Evolutionary conservation across 2,113 vertebrate species (phyloP).

Genomic region (Mobula birostris): DNA sequence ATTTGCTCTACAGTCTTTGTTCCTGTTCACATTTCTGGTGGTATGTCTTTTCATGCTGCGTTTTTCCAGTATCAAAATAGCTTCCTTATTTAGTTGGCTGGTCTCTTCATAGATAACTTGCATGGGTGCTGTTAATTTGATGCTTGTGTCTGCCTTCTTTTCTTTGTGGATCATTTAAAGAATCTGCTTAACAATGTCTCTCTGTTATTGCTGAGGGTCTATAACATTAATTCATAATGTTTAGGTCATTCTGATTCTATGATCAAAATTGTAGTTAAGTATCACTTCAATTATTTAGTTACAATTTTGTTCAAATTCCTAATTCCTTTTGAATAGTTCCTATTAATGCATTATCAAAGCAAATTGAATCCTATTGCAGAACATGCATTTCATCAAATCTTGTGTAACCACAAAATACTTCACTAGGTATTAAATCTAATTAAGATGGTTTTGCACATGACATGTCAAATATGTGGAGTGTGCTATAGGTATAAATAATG

Average conservation of each 20-base stretch:
- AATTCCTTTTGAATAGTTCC: background rate
- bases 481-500: background rate
- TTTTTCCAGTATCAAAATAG: background rate
- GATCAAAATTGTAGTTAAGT: background rate
- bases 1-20: constrained; percentile 24
- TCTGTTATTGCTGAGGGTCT: background rate
- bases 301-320: background rate
- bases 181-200: background rate
- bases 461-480: background rate
- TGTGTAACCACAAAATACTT: background rate
- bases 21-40: constrained; percentile 17
- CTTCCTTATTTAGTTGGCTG: background rate
- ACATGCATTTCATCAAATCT: background rate
- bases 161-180: background rate
- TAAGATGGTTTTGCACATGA: background rate
- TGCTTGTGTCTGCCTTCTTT: background rate
- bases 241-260: background rate
- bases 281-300: background rate
- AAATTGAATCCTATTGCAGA: background rate
- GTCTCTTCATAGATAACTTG: background rate
- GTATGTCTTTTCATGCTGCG: constrained; percentile 21
- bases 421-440: background rate
- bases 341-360: background rate
- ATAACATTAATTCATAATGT: background rate
- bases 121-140: background rate